phyloP scores from a whole-genome alignment of 2,113 vertebrate genomes.

The Taurulus bubalis region DNA sequence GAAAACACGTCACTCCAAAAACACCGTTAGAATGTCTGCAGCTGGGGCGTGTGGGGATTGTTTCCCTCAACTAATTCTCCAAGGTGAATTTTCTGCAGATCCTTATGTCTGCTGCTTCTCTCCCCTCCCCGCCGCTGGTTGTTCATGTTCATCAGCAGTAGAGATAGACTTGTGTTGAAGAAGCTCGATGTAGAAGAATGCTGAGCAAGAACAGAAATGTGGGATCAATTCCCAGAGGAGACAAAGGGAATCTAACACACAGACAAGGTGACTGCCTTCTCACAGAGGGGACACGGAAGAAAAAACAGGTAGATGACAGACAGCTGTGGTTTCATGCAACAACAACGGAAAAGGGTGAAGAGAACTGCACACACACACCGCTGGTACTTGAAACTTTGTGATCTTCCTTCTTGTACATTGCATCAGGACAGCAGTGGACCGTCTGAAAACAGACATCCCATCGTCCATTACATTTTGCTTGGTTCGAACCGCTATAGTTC shows the following conservation, averaged over 20 bases:
- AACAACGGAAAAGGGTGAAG: not conserved
- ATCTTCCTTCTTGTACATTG: conserved; percentile 1
- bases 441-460: conserved; percentile 1
- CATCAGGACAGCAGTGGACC: not conserved
- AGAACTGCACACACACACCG: not conserved
- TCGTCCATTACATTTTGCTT: not conserved
- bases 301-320: conserved; percentile 34
- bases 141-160: not conserved
- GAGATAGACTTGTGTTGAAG: not conserved
- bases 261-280: conserved; percentile 13
- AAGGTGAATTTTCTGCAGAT: conserved; percentile 24
- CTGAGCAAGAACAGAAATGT: not conserved
- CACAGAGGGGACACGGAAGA: not conserved
- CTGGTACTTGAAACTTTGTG: not conserved
- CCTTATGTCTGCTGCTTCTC: not conserved
- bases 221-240: conserved; percentile 26
- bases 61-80: conserved; percentile 8
- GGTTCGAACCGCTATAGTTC: conserved; percentile 4
- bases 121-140: too few species aligned
- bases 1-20: not conserved
- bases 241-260: conserved; percentile 21
- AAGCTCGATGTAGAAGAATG: not conserved
- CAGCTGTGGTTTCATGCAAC: conserved; percentile 18
- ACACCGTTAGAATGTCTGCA: not conserved
- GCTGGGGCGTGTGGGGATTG: not conserved